These are phyloP conservation scores for Helobdella robusta DNA, from an alignment of 2,888 invertebrate genomes.

Conservation along the genomic window DNA sequence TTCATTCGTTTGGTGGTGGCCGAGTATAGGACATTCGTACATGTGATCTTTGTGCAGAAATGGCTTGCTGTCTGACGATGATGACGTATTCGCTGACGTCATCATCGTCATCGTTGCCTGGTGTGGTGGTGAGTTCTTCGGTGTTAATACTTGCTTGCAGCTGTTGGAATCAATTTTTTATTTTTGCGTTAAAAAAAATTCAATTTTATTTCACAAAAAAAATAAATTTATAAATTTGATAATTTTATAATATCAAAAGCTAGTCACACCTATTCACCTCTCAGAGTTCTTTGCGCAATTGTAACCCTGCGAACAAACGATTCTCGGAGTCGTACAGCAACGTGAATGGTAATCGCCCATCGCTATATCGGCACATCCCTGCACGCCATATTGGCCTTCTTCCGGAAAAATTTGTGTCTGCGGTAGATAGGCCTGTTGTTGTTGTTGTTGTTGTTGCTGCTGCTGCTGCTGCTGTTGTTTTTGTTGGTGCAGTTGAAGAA, in stretches of 20 bases:
- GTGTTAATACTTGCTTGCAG: not conserved
- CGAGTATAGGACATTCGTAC: slow-evolving; percentile 14
- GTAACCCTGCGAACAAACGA: not conserved
- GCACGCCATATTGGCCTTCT: not conserved
- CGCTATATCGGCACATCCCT: slow-evolving; percentile 6
- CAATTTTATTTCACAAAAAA: not conserved
- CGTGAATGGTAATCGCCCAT: not conserved
- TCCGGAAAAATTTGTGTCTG: slow-evolving; percentile 15
- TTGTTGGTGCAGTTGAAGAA: slow-evolving; percentile 1
- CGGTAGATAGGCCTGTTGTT: slow-evolving; percentile 17
- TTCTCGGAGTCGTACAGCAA: not conserved
- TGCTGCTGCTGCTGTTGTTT: no score
- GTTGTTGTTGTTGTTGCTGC: slow-evolving; percentile 22
- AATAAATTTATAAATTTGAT: not conserved
- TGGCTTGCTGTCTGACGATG: no score
- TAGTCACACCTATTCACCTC: not conserved
- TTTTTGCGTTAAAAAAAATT: not conserved
- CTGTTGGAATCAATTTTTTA: not conserved
- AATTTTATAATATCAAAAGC: not conserved
- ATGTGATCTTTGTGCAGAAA: slow-evolving; percentile 13
- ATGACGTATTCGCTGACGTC: no score
- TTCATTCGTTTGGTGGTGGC: no score
- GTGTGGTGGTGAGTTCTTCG: slow-evolving; percentile 4
- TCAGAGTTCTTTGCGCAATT: not conserved
- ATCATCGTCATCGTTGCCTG: no score